Base-by-base conservation (phyloP, 92 coral and sea anemone genomes). In the Porites cylindrica region DNA sequence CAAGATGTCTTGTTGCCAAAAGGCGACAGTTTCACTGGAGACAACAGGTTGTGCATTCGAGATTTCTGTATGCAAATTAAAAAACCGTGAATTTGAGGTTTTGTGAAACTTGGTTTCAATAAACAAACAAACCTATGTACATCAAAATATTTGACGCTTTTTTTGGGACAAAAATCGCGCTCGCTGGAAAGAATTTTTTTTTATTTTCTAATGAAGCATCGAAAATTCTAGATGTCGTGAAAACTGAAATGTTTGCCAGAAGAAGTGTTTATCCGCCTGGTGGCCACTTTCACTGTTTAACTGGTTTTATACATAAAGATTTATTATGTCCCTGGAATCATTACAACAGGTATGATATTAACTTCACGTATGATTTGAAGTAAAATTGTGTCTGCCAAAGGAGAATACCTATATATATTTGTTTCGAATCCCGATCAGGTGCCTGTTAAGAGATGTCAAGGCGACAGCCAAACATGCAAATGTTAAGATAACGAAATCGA, bases 21-120 rank as follows among this genome's bases (percentile, higher is more conserved):
- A 9, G 74, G 68, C n/a, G 17, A 38, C 10, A 26, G 38, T 4
- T 58, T 68, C 14, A 18, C 10, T 19, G 51, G 6, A 58, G 66
- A 38, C 58, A 82, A 59, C 86, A 82, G 86, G 86, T 82, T 18
- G 67, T 47, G 19, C 4, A 29, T 68, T 18, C 78, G 18, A 13
- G 21, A 38, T 82, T 70, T 9, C 21, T 11, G 32, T 20, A 29
- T 81, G 76, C 61, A 81, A 80, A 68, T 23, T 68, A 38, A 24
- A 21, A 67, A 52, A 26, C 73, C 24, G 64, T 32, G 86, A 78
- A 32, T 43, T 70, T 67, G 84, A 43, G 77, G 86, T 38, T 70
- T 59, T 70, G 38, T 70, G 14, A 68, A 71, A 70, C 59, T 81
- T 82, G 78, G 86, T 69, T 82, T 5, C 10, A 62, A 8, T 6